Evolutionary conservation across 2,113 vertebrate species (phyloP), one percentile per base, ranked within the genome.

Genomic region (Guaruba guarouba): DNA sequence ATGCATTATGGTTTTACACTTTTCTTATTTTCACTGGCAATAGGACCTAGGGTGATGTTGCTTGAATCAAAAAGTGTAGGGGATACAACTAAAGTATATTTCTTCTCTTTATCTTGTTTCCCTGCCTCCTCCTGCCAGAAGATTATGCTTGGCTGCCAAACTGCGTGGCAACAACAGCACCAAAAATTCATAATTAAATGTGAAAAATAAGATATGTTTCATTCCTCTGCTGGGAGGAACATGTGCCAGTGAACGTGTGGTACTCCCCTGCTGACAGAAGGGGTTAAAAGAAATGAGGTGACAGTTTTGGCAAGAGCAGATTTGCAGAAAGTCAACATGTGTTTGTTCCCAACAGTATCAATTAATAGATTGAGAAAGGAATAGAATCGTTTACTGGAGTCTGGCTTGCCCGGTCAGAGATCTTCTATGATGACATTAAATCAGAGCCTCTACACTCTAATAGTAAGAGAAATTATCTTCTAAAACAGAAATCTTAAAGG

Each of bases 31-130:
- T 96, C 43, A 41, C 82, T 95, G 91, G 88, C 77, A 88, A 55
- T 14, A 41, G 62, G 48, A 51, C 48, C 74, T 63, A 81, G 87
- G 90, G 82, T 84, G 86, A 96, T 95, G 66, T 74, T 66, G 41
- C 37, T 46, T 77, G 90, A 94, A 89, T 76, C 68, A 82, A 92
- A 93, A 96, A 93, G 87, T 97, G 96, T 85, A 96, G 96, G 29
- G 67, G 51, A 80, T 95, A 86, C n/a, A 35, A 44, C 71, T 62
- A 93, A 96, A 96, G 90, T 63, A 62, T 92, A 63, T 80, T 88
- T 55, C 46, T 88, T 82, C 48, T 96, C 80, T 91, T 97, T 94
- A 70, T 91, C 93, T 96, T 93, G 79, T 90, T 95, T 88, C 11
- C 55, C 55, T 74, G 24, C 62, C 44, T 73, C 41, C 80, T 93